Base-by-base conservation (phyloP, 2,113 vertebrate genomes). In the Tringa solitaria region DNA sequence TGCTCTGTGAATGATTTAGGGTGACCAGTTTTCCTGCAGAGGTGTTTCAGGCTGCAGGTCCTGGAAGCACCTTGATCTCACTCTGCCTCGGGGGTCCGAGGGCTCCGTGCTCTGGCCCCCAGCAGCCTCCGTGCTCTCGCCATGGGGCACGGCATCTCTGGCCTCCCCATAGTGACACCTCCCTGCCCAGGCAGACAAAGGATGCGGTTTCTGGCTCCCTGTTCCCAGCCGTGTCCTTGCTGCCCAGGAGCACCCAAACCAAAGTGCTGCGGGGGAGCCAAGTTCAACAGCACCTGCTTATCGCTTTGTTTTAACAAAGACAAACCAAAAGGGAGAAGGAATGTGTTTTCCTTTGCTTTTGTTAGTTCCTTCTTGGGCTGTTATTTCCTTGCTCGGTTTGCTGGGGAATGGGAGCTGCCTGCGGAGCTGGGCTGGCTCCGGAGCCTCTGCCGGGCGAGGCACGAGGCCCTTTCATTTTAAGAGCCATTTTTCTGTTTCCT, bases 91-190 rank as follows among this genome's bases (percentile, higher is more conserved):
- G 27, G 22, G 8, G 7, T 8, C n/a, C 14, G 8, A 0, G 0
- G 57, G 39, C 8, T 3, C 43, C 1, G 1, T 0, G 19, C 48
- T 61, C 37, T 1, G 0, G 19, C 23, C 23, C 26, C 35, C 0
- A 1, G 15, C 32, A 76, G 51, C 41, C n/a, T 39, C n/a, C 0
- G 0, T 30, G 15, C 20, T 6, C 4, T 63, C 74, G 8, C 1
- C 5, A 8, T 3, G 33, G 84, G 33, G 3, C 74, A 64, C 0
- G 14, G 17, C 18, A 27, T 9, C 45, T 50, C 53, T 1, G 19
- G 16, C 11, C 8, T 9, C 43, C 50, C 60, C 6, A 1, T 0
- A 0, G n/a, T 3, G 24, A 50, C 50, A 7, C 9, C 48, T 46
- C 53, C 21, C 60, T 39, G 64, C 56, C 32, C 37, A 27, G 15